Evolutionary conservation across 2,888 invertebrate species (phyloP).

Genomic region (Drosophila flavopinicola): DNA sequence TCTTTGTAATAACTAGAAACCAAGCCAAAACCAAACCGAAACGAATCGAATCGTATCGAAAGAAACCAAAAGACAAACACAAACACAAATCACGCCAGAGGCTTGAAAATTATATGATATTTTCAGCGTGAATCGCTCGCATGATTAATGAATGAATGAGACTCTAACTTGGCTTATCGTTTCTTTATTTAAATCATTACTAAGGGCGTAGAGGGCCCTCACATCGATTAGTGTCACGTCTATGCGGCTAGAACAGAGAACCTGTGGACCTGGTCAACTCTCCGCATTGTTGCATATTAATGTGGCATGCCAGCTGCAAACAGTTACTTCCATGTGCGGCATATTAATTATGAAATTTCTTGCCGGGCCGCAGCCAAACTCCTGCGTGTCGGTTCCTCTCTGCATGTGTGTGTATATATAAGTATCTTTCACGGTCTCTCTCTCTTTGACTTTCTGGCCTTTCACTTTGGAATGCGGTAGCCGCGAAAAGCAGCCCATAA

Average conservation of each 20-base stretch:
- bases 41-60: too few species aligned
- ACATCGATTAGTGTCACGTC: slow-evolving; percentile 72
- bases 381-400: slow-evolving; percentile 5
- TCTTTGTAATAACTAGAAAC: slow-evolving; percentile 78
- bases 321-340: slow-evolving; percentile 74
- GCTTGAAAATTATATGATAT: slow-evolving; percentile 64
- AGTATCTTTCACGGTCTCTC: slow-evolving; percentile 40
- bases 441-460: slow-evolving; percentile 57
- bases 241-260: slow-evolving; percentile 58
- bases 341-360: slow-evolving; percentile 78
- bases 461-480: slow-evolving; percentile 76
- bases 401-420: neutral
- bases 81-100: slow-evolving; percentile 56
- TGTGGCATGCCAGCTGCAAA: slow-evolving; percentile 58
- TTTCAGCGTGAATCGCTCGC: slow-evolving; percentile 65
- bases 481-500: slow-evolving; percentile 58
- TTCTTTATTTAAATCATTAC: slow-evolving; percentile 69
- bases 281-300: slow-evolving; percentile 67
- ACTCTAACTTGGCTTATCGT: slow-evolving; percentile 41
- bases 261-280: slow-evolving; percentile 38
- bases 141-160: slow-evolving; percentile 70
- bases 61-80: slow-evolving; percentile 30
- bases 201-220: slow-evolving; percentile 74
- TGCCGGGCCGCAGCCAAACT: slow-evolving; percentile 25
- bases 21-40: slow-evolving; percentile 40